Evolutionary conservation across 2,888 invertebrate species (phyloP), one percentile per base, ranked within the genome.

Genomic region (Oxyscelio sp.): DNA sequence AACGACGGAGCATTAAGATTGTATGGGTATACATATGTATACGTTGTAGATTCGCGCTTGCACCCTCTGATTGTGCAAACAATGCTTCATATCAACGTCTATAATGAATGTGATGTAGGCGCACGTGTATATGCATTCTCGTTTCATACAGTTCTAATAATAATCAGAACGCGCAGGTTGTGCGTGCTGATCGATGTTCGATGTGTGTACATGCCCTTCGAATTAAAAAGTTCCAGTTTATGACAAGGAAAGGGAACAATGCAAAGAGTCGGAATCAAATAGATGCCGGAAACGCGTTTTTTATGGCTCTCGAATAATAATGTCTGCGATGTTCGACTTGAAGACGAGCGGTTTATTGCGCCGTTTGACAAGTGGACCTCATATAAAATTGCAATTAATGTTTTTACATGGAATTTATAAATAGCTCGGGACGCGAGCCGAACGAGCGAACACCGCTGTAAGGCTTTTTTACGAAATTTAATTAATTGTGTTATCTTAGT

Each of bases 151-250:
- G 91, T 89, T 89, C 91, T 89, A 90, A 92, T 89, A 93, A 94
- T 94, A 94, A 93, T 93, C 93, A 93, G 93, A 90, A 93, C 93
- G 93, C 93, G 93, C 91, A 92, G 93, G 93, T 94, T 94, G 93
- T 93, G 94, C 93, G 93, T 91, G 90, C 90, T 92, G 94, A 94
- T 94, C 93, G 92, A 91, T 90, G 90, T 91, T 92, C 92, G 91
- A 92, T 90, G 88, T 89, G 61, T 68, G 61, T 17, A 87, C 85
- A 88, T 88, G 87, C 84, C 83, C 90, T 89, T 87, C 88, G 87
- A 88, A 87, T 91, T 87, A 87, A 89, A 89, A 91, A 85, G 81
- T 59, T 56, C 68, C 31, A 63, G 77, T 63, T 73, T 59, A 59
- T 54, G 77, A 75, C 61, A 45, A 77, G 59, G 58, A 63, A 56